Base-by-base conservation (phyloP, 2,888 invertebrate genomes). In the Ormyrus nitidulus region DNA sequence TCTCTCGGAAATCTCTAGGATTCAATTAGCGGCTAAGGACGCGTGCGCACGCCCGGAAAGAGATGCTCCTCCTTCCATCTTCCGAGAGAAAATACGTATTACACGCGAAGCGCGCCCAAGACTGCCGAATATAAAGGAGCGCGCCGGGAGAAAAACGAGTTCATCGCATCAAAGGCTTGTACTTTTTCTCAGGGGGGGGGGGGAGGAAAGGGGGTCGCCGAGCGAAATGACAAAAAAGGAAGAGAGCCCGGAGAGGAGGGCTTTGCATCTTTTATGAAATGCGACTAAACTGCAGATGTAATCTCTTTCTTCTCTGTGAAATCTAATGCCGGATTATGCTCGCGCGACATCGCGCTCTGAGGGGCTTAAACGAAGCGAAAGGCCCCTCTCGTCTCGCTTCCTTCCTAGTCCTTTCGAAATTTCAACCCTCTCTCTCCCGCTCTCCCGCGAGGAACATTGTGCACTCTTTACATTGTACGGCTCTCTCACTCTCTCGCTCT, bases 271-370 rank as follows among this genome's bases (percentile, higher is more conserved):
- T 79, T 78, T 69, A 77, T 65, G 54, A 79, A 76, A 79, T 70
- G 77, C 81, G 81, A 79, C 81, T 71, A 73, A 79, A 79, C 77
- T 73, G 81, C 77, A 82, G 79, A 79, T 82, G 79, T 82, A 82
- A 82, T 82, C 81, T 82, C 77, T 77, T 79, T 76, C 77, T 78
- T 75, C 66, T 19, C 49, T 48, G 69, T 11, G 68, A 78, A 73
- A 81, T 77, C 79, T 82, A 82, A 77, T 80, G 77, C 74, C 62
- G 79, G 77, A 82, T 82, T 82, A 80, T 53, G 51, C 56, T 19
- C 64, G 69, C 54, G 77, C 74, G 70, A 72, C 69, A 66, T 59
- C 72, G 69, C 69, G 51, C 53, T 48, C 54, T 61, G 56, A 19
- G 72, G 9, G 56, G 72, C 71, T 72, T 58, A 72, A 68, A 71